Base-by-base conservation (phyloP, 2,888 invertebrate species). In the Lymantria monacha region DNA sequence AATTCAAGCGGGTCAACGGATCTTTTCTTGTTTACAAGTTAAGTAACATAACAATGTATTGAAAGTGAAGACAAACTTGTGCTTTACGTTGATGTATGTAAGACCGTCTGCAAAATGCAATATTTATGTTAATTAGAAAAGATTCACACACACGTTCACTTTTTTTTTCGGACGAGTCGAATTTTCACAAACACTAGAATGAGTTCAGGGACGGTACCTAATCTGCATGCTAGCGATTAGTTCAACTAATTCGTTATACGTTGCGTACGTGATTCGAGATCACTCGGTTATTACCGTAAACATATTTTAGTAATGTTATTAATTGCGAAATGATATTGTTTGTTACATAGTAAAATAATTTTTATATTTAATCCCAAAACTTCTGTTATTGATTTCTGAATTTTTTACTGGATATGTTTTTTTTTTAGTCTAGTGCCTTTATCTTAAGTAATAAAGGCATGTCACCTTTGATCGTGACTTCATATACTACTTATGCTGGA, bases 41-140 rank as follows among this genome's bases (percentile, higher is more conserved):
- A 66, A 56, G 61, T 68, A 66, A 67, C 51, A 11, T 22, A 59
- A 62, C 57, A 61, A 59, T 57, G 42, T 51, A 63, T 51, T 56
- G 65, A 68, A 69, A 69, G 65, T 59, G 65, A 68, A 69, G 59
- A 55, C 48, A 36, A 55, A 55, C 41, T n/a, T 53, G 42, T 50
- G 36, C 41, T 58, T 49, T n/a, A 38, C 11, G 38, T 38, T 11
- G 7, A 1, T 30, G n/a, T 31, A 22, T 58, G 64, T 72, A 61
- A 74, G 68, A 65, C 60, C 63, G 57, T 64, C 62, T 63, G 59
- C 55, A 50, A 58, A 22, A 65, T 71, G 74, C 73, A 79, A 79
- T 73, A 63, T 76, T 74, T 81, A 81, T 81, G 80, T 60, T 72
- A 79, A 82, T 77, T 66, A 54, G 55, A 57, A 61, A 67, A 63